Conservation (phyloP, 1,140 invertebrate species). For the Drosophila murphyi region DNA sequence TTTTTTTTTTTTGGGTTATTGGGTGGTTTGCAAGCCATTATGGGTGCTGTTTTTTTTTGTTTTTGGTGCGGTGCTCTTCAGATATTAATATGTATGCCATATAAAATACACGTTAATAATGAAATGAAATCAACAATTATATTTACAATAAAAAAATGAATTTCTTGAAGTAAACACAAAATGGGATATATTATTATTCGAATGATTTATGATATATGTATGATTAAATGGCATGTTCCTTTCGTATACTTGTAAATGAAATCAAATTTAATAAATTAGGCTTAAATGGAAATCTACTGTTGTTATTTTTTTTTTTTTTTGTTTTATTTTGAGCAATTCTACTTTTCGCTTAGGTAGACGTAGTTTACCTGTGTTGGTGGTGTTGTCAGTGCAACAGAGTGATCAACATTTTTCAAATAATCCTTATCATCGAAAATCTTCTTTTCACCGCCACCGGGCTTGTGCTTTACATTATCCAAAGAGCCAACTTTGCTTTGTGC, state of each 20-base stretch:
- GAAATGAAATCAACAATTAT: constrained; percentile 45
- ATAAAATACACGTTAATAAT: constrained; percentile 26
- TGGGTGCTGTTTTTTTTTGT: constrained; percentile 10
- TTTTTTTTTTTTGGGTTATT: constrained; percentile 9
- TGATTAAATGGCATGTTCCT: neutral
- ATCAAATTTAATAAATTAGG: constrained; percentile 50
- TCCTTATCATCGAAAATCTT: constrained; percentile 98
- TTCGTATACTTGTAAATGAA: constrained; percentile 38
- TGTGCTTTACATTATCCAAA: constrained; percentile 96
- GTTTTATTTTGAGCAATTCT: neutral
- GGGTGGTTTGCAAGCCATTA: constrained; percentile 23
- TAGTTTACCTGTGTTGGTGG: constrained; percentile 84
- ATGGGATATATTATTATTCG: constrained; percentile 56
- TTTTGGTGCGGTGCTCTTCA: constrained; percentile 50
- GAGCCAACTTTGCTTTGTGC: constrained; percentile 95
- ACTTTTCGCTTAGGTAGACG: constrained; percentile 59
- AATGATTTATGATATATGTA: constrained; percentile 19
- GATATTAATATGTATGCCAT: constrained; percentile 35
- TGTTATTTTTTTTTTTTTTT: constrained; percentile 16
- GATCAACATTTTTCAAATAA: constrained; percentile 90
- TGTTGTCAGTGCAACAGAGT: constrained; percentile 84
- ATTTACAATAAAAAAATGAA: constrained; percentile 75
- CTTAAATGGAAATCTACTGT: constrained; percentile 18
- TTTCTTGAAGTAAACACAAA: constrained; percentile 78
- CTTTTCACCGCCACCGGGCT: constrained; percentile 96